These are phyloP conservation scores for Polydrusus cervinus DNA, from an alignment of 2,888 invertebrate species.

Conservation along the genomic window DNA sequence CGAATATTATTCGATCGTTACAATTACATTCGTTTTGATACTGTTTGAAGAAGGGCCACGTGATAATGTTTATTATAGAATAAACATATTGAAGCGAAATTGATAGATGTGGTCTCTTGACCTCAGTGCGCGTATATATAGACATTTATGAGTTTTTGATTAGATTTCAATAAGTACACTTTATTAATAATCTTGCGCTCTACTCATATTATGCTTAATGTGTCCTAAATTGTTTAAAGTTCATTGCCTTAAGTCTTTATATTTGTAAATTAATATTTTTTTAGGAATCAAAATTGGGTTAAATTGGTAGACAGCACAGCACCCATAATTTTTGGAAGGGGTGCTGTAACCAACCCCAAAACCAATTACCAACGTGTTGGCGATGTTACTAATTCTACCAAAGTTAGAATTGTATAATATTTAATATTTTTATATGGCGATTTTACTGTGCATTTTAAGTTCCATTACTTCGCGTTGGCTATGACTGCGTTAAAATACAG, in stretches of 20 bases:
- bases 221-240: conserved; percentile 17
- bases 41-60: background rate
- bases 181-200: background rate
- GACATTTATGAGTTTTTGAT: conserved; percentile 31
- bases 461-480: too few species aligned
- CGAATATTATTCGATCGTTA: too few species aligned
- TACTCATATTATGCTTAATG: background rate
- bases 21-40: background rate
- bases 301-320: background rate
- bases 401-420: too few species aligned
- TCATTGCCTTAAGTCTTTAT: conserved; percentile 13
- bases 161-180: conserved; percentile 14
- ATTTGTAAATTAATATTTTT: background rate
- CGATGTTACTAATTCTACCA: too few species aligned
- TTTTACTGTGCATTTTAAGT: too few species aligned
- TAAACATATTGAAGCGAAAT: conserved; percentile 14
- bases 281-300: background rate
- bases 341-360: too few species aligned
- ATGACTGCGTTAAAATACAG: too few species aligned
- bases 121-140: conserved; percentile 25
- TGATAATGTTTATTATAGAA: background rate
- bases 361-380: too few species aligned
- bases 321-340: too few species aligned
- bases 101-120: conserved; percentile 27
- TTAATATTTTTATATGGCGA: too few species aligned